Base-by-base conservation (phyloP, 2,113 vertebrate genomes). In the Cepphus grylle region DNA sequence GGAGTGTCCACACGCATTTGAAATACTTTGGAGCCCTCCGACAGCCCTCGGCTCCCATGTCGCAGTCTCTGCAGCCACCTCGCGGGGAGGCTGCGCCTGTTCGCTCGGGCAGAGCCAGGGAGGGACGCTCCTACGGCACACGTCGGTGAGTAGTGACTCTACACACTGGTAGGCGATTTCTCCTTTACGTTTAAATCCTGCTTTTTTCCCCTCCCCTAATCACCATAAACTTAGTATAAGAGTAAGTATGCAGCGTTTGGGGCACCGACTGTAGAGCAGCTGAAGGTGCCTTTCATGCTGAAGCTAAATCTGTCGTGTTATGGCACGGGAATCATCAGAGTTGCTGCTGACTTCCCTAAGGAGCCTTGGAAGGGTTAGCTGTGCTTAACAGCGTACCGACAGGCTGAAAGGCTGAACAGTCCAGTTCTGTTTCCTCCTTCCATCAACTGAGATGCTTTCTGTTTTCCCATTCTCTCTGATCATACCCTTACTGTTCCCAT, bases 1-100 rank as follows among this genome's bases (percentile, higher is more conserved):
- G 70, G 26, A 40, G 36, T 2, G 4, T 26, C 38, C 14, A 0
- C 3, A 1, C 5, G 47, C 26, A 5, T 14, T 8, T 19, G 30
- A 34, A 63, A 20, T 6, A 0, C 8, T 29, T 9, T 0, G 32
- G 32, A 78, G 23, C 27, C 30, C 52, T 67, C 12, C 1, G 23
- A 9, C 21, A 3, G 1, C 1, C 18, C 7, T 5, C 8, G 0
- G 58, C 21, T 9, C 1, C 0, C 2, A 29, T 66, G 61, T 43
- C 7, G 5, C 84, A 69, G 96, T 86, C 96, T 97, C 94, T 97
- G 94, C 96, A 93, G 97, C 96, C 96, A 86, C 18, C 97, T 97
- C 34, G 77, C 8, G 82, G 92, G 85, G 42, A 90, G 20, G 8
- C n/a, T 0, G 38, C 1, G 71, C 21, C 19, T 15, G 32, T 17